Percentiles rank a stretch among this genome's conserved stretches.
Conservation (phyloP, 2,797 vertebrate genomes). For the Brotogeris chrysoptera region DNA sequence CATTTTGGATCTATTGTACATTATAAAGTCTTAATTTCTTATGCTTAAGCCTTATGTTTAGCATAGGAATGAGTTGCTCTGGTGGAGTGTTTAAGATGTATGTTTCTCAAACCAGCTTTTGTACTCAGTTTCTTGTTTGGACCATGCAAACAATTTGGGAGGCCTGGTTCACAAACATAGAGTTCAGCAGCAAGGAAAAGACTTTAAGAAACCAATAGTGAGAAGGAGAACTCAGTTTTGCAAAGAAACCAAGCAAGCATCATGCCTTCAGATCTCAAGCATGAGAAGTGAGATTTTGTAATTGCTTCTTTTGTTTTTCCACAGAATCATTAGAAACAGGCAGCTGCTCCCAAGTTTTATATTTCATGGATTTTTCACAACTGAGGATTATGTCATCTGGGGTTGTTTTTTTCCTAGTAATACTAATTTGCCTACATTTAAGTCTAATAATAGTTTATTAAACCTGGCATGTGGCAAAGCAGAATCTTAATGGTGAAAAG, state of each 20-base stretch:
- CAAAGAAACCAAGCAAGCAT: neutral
- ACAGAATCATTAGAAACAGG: neutral
- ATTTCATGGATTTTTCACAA: neutral
- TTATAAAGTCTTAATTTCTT: neutral
- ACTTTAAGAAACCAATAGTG: neutral
- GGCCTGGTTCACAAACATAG: neutral
- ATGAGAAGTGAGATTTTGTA: neutral
- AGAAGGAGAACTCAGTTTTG: neutral
- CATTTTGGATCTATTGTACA: neutral
- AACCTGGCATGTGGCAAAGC: conserved; percentile 2
- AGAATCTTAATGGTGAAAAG: neutral
- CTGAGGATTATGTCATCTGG: neutral
- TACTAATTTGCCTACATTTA: neutral
- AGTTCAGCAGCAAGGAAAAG: neutral
- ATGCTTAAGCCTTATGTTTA: neutral
- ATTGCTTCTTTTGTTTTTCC: neutral
- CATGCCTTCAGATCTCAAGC: neutral
- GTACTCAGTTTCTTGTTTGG: neutral
- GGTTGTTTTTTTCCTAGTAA: neutral
- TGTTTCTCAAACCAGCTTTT: neutral
- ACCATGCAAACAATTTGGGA: neutral
- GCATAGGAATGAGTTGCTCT: neutral
- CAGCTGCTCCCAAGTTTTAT: neutral
- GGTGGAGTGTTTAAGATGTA: neutral
- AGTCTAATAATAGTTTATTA: conserved; percentile 29